These are phyloP conservation scores for Rhogogaster chlorosoma DNA, from an alignment of 2,888 invertebrate genomes.

Conservation along the genomic window DNA sequence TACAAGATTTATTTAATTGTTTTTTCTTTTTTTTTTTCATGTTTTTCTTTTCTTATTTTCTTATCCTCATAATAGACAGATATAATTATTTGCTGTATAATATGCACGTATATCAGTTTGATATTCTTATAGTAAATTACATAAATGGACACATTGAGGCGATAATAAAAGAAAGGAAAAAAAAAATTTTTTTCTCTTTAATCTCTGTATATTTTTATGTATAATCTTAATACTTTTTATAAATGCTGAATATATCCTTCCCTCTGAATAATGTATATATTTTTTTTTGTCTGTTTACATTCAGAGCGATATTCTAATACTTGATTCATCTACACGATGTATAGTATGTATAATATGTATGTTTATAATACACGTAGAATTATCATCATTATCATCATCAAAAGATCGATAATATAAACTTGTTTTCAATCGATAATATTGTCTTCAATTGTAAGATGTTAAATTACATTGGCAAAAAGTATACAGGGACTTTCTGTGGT, in stretches of 20 bases:
- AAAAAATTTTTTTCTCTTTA: no score
- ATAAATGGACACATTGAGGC: constrained; percentile 38
- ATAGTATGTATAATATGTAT: no score
- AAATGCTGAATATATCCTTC: constrained; percentile 1
- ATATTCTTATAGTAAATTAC: constrained; percentile 2
- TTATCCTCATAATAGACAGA: constrained; percentile 11
- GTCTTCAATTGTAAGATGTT: neutral
- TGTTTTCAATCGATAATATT: neutral
- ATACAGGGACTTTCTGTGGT: no score
- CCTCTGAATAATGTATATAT: neutral
- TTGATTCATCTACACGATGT: neutral
- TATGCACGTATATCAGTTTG: neutral
- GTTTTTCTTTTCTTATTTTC: neutral
- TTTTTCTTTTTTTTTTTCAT: neutral
- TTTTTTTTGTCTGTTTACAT: neutral
- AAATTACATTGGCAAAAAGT: neutral
- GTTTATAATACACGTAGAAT: neutral
- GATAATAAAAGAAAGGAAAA: neutral
- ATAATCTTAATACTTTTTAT: neutral
- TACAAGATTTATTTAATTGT: constrained; percentile 15
- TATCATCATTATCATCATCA: neutral
- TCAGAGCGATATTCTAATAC: neutral
- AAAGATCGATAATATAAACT: neutral
- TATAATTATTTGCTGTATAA: neutral
- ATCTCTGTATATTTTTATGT: neutral